A percentile compares a stretch with the other conserved stretches of the same genome.
phyloP scores from a whole-genome alignment of 2,888 invertebrate species.

The Anorthoa munda region DNA sequence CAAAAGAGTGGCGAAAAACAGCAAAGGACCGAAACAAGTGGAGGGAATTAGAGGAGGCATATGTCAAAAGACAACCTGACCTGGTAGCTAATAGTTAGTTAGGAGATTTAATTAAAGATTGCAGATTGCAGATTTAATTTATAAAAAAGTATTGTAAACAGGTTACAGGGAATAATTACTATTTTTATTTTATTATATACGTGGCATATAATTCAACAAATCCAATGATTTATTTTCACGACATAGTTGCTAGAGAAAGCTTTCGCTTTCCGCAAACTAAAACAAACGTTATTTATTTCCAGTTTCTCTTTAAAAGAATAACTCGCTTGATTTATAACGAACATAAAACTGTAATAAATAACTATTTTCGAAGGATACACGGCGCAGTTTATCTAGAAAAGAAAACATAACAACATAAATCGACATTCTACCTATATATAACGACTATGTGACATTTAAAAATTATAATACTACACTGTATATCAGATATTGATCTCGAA shows the following conservation, averaged over 20 bases:
- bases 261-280: background rate
- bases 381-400: slow-evolving; percentile 27
- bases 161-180: too few relatives aligned
- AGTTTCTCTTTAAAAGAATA: background rate
- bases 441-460: slow-evolving; percentile 47
- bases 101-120: too few relatives aligned
- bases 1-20: too few relatives aligned
- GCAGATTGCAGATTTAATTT: too few relatives aligned
- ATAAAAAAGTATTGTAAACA: too few relatives aligned
- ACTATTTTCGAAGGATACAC: slow-evolving; percentile 17
- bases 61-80: too few relatives aligned
- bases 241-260: background rate
- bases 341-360: slow-evolving; percentile 34
- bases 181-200: too few relatives aligned
- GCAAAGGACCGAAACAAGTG: too few relatives aligned
- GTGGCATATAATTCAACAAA: background rate
- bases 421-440: slow-evolving; percentile 20
- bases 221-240: background rate
- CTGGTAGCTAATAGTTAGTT: too few relatives aligned
- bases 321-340: slow-evolving; percentile 10
- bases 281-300: background rate
- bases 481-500: slow-evolving; percentile 55
- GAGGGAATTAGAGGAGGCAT: too few relatives aligned
- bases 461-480: slow-evolving; percentile 8
- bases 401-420: slow-evolving; percentile 30